Base-by-base conservation (phyloP, 2,113 vertebrate genomes). In the Physeter macrocephalus region DNA sequence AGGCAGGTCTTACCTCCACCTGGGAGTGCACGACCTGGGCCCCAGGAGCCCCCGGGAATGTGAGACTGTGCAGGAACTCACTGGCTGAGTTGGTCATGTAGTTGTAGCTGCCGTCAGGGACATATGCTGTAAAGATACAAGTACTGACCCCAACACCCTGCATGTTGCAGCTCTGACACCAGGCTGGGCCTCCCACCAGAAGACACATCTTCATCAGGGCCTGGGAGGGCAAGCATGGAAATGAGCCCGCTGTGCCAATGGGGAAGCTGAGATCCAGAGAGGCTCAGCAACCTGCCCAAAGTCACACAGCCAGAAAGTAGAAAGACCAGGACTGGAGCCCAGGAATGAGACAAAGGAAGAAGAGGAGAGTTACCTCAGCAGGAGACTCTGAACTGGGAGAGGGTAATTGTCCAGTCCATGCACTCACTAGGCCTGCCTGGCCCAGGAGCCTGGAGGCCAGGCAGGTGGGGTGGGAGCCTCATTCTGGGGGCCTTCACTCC, bases 1-100 rank as follows among this genome's bases (percentile, higher is more conserved):
- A 34, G 43, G 27, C 43, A 98, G 27, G 72, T 72, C 99, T 0
- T 98, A 99, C 99, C 0, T 98, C 98, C 86, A 99, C 98, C 0
- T 99, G 99, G 27, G 99, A 99, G 94, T 99, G 98, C 0, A 99
- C 98, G 12, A 99, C 97, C 93, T 98, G 98, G 93, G 97, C 96
- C 97, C 93, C 95, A 57, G 0, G 20, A 31, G 74, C 98, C 64
- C 94, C 88, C 3, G 93, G 96, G 88, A 95, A 59, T 0, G 98
- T 99, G 95, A 99, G 98, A 62, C 99, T 99, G 49, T 67, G 67
- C n/a, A 99, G 98, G 49, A 99, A 99, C 27, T 99, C 98, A 0
- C 97, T 98, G 0, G 99, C 99, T 0, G 99, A 99, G 21, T 97
- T 29, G 3, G 98, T 99, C 99, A 99, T 93, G 97, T 99, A 99